A percentile compares a stretch with the other conserved stretches of the same genome.
These are phyloP conservation scores for Lates japonicus DNA, from an alignment of 2,797 vertebrate species.

Conservation along the genomic window DNA sequence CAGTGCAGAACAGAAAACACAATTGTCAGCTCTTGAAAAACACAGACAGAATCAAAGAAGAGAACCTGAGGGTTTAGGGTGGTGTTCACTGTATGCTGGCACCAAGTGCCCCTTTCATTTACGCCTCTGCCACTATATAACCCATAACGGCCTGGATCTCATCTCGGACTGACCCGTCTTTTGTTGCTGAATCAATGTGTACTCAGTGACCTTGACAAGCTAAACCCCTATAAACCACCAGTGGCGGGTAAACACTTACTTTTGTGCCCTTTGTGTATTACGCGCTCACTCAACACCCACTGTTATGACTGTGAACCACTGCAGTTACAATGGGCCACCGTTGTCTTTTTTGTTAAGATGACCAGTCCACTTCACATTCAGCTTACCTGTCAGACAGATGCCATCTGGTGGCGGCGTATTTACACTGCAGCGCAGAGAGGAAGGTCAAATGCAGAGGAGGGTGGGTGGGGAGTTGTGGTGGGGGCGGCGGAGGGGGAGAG, in stretches of 20 bases:
- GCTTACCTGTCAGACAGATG: constrained; percentile 53
- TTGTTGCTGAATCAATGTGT: constrained; percentile 48
- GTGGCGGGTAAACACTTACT: background rate
- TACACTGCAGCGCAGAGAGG: constrained; percentile 68
- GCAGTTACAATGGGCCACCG: constrained; percentile 21
- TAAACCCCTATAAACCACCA: constrained; percentile 9
- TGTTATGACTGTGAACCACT: constrained; percentile 39
- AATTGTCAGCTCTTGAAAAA: constrained; percentile 60
- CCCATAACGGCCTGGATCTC: constrained; percentile 20
- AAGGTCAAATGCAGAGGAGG: constrained; percentile 76
- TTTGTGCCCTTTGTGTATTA: constrained; percentile 2
- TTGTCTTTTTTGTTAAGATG: background rate
- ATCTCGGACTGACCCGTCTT: constrained; percentile 27
- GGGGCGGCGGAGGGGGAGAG: constrained; percentile 1
- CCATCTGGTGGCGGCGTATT: constrained; percentile 73
- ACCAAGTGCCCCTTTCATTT: constrained; percentile 14
- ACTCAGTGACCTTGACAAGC: constrained; percentile 55
- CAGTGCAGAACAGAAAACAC: constrained; percentile 47
- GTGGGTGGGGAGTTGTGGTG: background rate
- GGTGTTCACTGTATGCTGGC: constrained; percentile 16
- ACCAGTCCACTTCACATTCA: background rate
- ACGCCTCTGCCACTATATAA: background rate
- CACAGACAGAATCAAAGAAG: constrained; percentile 30
- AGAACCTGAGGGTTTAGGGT: constrained; percentile 2
- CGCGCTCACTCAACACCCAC: constrained; percentile 30